Percentiles rank a stretch among this genome's conserved stretches.
Evolutionary conservation across 2,797 vertebrate species (phyloP).

Genomic region (Crypturellus tataupa): DNA sequence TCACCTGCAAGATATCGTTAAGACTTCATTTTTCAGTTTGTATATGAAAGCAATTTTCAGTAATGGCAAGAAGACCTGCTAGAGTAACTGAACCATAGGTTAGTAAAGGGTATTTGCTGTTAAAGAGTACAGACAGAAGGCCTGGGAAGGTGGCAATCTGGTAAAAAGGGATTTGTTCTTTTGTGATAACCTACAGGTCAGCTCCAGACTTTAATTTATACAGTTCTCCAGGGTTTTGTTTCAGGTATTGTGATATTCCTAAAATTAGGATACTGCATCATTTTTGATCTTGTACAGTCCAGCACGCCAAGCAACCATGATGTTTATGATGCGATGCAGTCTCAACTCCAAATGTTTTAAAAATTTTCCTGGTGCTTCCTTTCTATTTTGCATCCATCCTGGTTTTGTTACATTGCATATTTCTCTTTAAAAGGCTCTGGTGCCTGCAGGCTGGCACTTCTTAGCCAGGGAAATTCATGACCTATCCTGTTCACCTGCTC

Average conservation of each 20-base stretch:
- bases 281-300: neutral
- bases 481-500: neutral
- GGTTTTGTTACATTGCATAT: neutral
- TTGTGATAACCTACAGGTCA: neutral
- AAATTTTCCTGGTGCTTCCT: neutral
- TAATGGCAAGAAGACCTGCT: neutral
- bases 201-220: neutral
- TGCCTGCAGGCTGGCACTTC: neutral
- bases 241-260: neutral
- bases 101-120: neutral
- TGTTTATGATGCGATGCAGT: neutral
- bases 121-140: neutral
- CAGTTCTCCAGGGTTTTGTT: neutral
- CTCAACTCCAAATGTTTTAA: neutral
- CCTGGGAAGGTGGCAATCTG: neutral
- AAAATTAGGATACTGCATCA: neutral
- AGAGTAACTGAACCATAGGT: neutral
- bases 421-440: neutral
- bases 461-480: neutral
- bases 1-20: neutral
- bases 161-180: neutral
- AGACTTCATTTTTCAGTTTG: neutral
- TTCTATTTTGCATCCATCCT: neutral
- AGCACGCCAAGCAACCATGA: neutral
- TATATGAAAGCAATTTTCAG: neutral